Base-by-base conservation (phyloP, 2,797 vertebrate species). In the Limosa lapponica region DNA sequence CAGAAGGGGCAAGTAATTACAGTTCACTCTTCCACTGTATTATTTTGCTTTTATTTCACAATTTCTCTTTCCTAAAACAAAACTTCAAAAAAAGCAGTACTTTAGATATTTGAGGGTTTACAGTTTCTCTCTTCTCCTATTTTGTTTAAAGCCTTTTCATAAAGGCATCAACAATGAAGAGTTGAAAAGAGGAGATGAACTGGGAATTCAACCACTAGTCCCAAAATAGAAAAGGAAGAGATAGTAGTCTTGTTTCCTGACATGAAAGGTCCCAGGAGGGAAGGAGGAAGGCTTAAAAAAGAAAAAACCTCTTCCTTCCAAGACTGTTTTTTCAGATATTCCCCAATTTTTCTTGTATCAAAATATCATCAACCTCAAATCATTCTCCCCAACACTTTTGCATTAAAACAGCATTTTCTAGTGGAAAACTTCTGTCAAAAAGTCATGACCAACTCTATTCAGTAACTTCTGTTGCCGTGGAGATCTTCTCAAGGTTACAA, bases 211-310 rank as follows among this genome's bases (percentile, higher is more conserved):
- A 90, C 80, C 19, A 83, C 55, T 36, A 67, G 73, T 93, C 65
- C 57, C 66, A 84, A 90, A 94, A 91, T 37, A 95, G 82, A 94
- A 87, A 88, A 89, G 79, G 20, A 87, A 88, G 79, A 93, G 7
- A 93, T 37, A 28, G 57, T 51, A 51, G 30, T 44, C 58, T 69
- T 83, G n/a, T 65, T 86, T 94, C 90, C 90, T 91, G 80, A 88
- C 16, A 48, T 25, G 27, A 83, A 90, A 79, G 28, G n/a, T 82
- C 86, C 66, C 77, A 86, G 16, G 17, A 69, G 85, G 16, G 43
- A 94, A 81, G 25, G 51, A 12, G n/a, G 30, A 14, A 75, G 74
- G 67, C 67, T 82, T 59, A 51, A 79, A 89, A 69, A 90, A 51
- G 4, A 59, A 49, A 67, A 82, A 61, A 7, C 3, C 16, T 82